phyloP scores from a whole-genome alignment of 2,113 vertebrate genomes.

The Casuarius casuarius region DNA sequence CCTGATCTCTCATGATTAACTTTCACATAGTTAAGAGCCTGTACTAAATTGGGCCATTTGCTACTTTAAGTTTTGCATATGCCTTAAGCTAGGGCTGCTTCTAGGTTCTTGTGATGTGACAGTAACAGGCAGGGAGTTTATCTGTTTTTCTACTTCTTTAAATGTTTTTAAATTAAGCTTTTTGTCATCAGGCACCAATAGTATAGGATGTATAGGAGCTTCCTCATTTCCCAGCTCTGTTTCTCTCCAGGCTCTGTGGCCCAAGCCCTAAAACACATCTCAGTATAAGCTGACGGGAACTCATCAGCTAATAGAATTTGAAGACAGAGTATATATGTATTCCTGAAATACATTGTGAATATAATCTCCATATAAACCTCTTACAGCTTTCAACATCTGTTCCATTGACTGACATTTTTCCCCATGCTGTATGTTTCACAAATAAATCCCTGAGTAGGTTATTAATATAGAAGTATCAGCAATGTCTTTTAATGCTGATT shows the following conservation, averaged over 20 bases:
- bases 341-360: conserved; percentile 18
- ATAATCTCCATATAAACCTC: conserved; percentile 33
- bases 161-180: not conserved
- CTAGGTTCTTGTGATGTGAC: not conserved
- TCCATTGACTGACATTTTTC: conserved; percentile 22
- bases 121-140: not conserved
- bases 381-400: conserved; percentile 39
- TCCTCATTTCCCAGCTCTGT: not conserved
- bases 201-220: not conserved
- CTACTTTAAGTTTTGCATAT: not conserved
- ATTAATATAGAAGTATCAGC: not conserved
- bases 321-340: not conserved
- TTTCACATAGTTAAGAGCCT: not conserved
- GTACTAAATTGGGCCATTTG: not conserved
- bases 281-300: conserved; percentile 19
- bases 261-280: not conserved
- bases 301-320: conserved; percentile 44
- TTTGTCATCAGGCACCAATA: not conserved
- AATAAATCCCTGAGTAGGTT: not conserved
- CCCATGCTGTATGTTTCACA: not conserved
- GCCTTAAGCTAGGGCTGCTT: not conserved
- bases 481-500: not conserved
- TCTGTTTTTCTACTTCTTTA: not conserved
- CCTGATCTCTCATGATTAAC: not conserved
- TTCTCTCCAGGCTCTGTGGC: not conserved